Percentiles rank a stretch among this genome's conserved stretches.
Evolutionary conservation across 2,113 vertebrate genomes (phyloP).

Genomic region (Turnix velox): DNA sequence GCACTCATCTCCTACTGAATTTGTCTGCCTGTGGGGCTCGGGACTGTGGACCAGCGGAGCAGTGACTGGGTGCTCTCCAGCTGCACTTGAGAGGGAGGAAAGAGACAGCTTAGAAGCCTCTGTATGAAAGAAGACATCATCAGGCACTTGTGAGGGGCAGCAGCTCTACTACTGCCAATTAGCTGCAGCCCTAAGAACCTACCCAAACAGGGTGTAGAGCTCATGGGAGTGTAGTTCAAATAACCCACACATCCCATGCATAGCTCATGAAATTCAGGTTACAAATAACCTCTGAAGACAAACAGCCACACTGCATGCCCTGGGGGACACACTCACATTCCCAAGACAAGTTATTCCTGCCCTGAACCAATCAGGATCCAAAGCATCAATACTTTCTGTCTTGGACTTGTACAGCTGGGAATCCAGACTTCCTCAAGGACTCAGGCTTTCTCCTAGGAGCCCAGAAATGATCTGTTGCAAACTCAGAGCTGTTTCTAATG

Average conservation of each 20-base stretch:
- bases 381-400: not conserved
- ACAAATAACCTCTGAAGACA: not conserved
- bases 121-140: not conserved
- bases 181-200: not conserved
- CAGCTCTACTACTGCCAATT: not conserved
- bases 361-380: not conserved
- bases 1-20: not conserved
- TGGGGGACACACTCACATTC: not conserved
- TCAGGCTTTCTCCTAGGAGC: not conserved
- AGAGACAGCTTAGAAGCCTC: not conserved
- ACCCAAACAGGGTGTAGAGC: not conserved
- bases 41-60: not conserved
- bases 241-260: not conserved
- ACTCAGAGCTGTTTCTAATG: not conserved
- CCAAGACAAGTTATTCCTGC: constrained; percentile 16
- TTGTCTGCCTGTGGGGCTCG: not conserved
- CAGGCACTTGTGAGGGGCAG: not conserved
- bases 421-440: not conserved
- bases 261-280: not conserved
- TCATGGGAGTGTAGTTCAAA: not conserved
- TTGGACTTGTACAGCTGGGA: not conserved
- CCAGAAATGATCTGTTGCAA: not conserved
- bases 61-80: not conserved
- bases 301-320: not conserved
- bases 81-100: not conserved